Evolutionary conservation across 2,797 vertebrate genomes (phyloP), one percentile per base, ranked within the genome.

Genomic region (Avahi laniger): DNA sequence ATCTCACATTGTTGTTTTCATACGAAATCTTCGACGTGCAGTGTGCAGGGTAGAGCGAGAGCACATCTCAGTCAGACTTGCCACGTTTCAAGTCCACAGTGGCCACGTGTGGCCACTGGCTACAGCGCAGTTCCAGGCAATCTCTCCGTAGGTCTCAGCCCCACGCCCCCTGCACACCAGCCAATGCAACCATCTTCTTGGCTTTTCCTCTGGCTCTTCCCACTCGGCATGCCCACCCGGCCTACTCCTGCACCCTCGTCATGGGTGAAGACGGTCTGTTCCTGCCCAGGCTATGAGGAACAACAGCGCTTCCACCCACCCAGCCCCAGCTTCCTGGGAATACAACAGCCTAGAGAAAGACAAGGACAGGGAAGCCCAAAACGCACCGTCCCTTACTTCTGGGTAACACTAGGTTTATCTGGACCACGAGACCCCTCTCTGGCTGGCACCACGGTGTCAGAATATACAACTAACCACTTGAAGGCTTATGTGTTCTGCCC

Each of bases 401-500:
- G 8, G 1, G 38, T 52, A 67, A 46, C 70, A 46, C 22, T 57
- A 38, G 5, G 8, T 52, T 72, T 67, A 33, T 93, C 75, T 81
- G 22, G 84, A 46, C n/a, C 22, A 4, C 43, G 38, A 83, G 63
- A 69, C 18, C 18, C 50, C 91, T 33, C 48, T 88, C 61, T 86
- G 57, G 41, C 48, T 38, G 28, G 30, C 48, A 22, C 13, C 22
- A 0, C 7, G 46, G 46, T 79, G 12, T 89, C 9, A 0, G 75
- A 89, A 43, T 73, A 50, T 10, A 61, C 59, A n/a, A 3, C 61
- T 54, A 69, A 83, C 76, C 57, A 50, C 65, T 61, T 63, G 22
- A 84, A 86, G 52, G 13, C 5, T 48, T n/a, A 46, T 59, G 57
- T 30, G 5, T 85, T 96, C 73, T 96, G 91, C 57, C 93, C 46